Percentiles rank a stretch among this genome's conserved stretches.
These are phyloP conservation scores for Labeo calbasu DNA, from an alignment of 2,797 vertebrate species.

Conservation along the genomic window DNA sequence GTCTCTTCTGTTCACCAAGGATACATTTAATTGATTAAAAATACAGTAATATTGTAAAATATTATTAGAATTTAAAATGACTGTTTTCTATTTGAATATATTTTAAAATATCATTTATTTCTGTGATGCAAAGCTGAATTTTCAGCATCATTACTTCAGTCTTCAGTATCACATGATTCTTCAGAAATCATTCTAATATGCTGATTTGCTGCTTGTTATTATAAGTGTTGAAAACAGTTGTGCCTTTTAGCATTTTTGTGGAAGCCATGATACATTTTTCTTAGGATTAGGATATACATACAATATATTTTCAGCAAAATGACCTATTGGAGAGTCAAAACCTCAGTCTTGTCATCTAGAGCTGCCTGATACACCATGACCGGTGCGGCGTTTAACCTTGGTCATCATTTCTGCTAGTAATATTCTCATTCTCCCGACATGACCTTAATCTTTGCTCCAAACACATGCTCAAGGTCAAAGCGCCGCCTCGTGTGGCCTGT, in stretches of 20 bases:
- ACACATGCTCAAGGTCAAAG: constrained; percentile 48
- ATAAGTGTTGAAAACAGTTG: background rate
- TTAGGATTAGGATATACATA: background rate
- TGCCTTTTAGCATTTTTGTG: background rate
- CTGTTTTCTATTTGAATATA: background rate
- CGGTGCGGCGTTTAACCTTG: background rate
- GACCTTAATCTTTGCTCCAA: constrained; percentile 22
- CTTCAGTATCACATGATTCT: background rate
- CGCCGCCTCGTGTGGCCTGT: constrained; percentile 4
- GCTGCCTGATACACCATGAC: constrained; percentile 5
- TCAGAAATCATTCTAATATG: background rate
- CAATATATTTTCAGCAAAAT: background rate
- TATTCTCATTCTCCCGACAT: constrained; percentile 20
- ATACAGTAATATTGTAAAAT: background rate
- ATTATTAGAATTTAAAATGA: background rate
- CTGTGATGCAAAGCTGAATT: background rate
- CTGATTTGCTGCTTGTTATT: background rate
- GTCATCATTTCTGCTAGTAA: constrained; percentile 9
- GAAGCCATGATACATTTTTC: background rate
- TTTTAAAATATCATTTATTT: background rate
- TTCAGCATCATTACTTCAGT: background rate
- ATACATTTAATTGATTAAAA: background rate
- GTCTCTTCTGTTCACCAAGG: background rate
- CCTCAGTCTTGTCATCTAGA: background rate
- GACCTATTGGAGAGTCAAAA: constrained; percentile 2